Base-by-base conservation (phyloP, 2,888 invertebrate species). In the Papilio gigon region DNA sequence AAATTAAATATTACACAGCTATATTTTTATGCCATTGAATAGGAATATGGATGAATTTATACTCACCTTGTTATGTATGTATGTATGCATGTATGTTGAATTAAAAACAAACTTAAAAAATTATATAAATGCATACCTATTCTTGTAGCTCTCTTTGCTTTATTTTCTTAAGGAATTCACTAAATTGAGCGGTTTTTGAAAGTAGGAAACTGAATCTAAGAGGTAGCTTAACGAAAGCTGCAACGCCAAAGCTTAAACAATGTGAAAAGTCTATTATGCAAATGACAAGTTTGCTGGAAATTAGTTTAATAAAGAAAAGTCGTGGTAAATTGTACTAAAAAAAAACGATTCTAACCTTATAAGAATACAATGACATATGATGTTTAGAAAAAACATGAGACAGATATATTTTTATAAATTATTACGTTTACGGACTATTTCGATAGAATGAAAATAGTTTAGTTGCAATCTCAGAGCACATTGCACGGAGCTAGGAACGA, bases 1-100 rank as follows among this genome's bases (percentile, higher is more conserved):
- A 17, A 56, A 56, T 56, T 56, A 56, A 56, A 56, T 56, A 56
- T 56, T 56, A n/a, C 9, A 56, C n/a, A 56, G 17, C 4, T 17
- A 56, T 9, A 17, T 17, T 17, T 56, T 30, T 17, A 56, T 30
- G 27, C 4, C 8, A 25, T 14, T 25, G 11, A 9, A 12, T 47
- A 11, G 11, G 14, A 12, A 50, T 25, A 25, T 14, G 2, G 4
- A 12, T 5, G 11, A 12, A 14, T 25, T 50, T 14, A 50, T 25
- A 50, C 25, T 5, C 5, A 12, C 0, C 22, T 25, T 47, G 14
- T 12, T n/a, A n/a, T n/a, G n/a, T n/a, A n/a, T n/a, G n/a, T n/a
- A n/a, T n/a, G n/a, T n/a, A n/a, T n/a, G 22, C 11, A 6, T 11
- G 11, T 22, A 12, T 47, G 25, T 42, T 4, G 2, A 47, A 20